A percentile compares a stretch with the other conserved stretches of the same genome.
Evolutionary conservation across 2,797 vertebrate species (phyloP).

Genomic region (Callimico goeldii): DNA sequence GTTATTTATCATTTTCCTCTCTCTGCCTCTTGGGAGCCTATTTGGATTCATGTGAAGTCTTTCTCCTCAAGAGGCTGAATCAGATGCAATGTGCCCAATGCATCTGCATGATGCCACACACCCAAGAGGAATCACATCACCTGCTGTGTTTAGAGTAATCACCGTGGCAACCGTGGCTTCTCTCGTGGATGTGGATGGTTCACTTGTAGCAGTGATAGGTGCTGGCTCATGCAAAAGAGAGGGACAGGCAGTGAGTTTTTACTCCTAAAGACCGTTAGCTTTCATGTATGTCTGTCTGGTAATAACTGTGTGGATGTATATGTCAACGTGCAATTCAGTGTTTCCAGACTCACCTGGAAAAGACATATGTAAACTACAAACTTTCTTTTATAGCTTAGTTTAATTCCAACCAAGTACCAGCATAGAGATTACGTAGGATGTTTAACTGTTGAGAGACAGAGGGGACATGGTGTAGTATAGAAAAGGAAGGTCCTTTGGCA

Average conservation of each 20-base stretch:
- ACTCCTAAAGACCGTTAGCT: not conserved
- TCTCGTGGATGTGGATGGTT: not conserved
- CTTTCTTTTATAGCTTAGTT: not conserved
- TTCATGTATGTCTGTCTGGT: not conserved
- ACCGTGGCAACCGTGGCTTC: not conserved
- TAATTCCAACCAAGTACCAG: not conserved
- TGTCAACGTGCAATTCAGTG: rapidly evolving
- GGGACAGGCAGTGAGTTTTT: not conserved
- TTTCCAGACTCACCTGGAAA: not conserved
- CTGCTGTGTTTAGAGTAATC: not conserved
- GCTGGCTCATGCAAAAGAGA: not conserved
- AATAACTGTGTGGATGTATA: not conserved
- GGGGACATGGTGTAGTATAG: not conserved
- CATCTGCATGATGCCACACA: not conserved
- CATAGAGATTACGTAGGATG: not conserved
- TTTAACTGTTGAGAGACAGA: not conserved
- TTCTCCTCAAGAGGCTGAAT: conserved; percentile 28
- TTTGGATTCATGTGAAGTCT: not conserved
- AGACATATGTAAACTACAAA: not conserved
- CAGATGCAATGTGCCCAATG: not conserved
- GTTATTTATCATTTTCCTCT: not conserved
- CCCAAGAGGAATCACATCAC: conserved; percentile 53
- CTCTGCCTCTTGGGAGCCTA: not conserved
- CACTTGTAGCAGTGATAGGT: not conserved
- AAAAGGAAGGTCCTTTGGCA: not conserved